These are phyloP conservation scores for Ditylenchus weischeri DNA, from an alignment of 2,888 invertebrate species.

Conservation along the genomic window DNA sequence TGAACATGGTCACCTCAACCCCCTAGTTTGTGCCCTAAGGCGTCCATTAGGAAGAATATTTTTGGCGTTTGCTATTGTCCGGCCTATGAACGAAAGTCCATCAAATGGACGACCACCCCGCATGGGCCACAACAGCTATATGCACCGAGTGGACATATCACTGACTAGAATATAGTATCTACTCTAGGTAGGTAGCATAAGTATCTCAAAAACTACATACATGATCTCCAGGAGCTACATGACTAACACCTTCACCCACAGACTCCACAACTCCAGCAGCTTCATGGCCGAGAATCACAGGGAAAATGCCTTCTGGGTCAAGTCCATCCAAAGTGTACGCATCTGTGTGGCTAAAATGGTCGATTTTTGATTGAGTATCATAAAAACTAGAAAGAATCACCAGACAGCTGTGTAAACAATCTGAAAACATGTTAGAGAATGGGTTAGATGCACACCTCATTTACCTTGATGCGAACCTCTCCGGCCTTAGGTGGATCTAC, in stretches of 20 bases:
- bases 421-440: slow-evolving; percentile 18
- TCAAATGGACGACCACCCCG: too few relatives aligned
- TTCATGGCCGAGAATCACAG: slow-evolving; percentile 90
- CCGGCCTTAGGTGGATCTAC: slow-evolving; percentile 89
- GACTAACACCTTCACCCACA: slow-evolving; percentile 74
- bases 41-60: too few relatives aligned
- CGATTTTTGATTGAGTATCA: slow-evolving; percentile 19
- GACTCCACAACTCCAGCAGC: slow-evolving; percentile 92
- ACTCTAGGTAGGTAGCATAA: not conserved
- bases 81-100: too few relatives aligned
- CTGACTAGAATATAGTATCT: slow-evolving; percentile 68
- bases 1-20: too few relatives aligned
- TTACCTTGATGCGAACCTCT: slow-evolving; percentile 74
- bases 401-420: slow-evolving; percentile 35
- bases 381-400: slow-evolving; percentile 7
- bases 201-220: slow-evolving; percentile 7
- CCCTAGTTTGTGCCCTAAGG: too few relatives aligned
- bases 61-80: too few relatives aligned
- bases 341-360: slow-evolving; percentile 5
- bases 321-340: slow-evolving; percentile 66
- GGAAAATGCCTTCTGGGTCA: slow-evolving; percentile 87
- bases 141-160: too few relatives aligned
- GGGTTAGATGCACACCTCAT: not conserved
- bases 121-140: too few relatives aligned
- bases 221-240: slow-evolving; percentile 20